Conservation (phyloP, 2,888 invertebrate species). For the Neelides folsomi region DNA sequence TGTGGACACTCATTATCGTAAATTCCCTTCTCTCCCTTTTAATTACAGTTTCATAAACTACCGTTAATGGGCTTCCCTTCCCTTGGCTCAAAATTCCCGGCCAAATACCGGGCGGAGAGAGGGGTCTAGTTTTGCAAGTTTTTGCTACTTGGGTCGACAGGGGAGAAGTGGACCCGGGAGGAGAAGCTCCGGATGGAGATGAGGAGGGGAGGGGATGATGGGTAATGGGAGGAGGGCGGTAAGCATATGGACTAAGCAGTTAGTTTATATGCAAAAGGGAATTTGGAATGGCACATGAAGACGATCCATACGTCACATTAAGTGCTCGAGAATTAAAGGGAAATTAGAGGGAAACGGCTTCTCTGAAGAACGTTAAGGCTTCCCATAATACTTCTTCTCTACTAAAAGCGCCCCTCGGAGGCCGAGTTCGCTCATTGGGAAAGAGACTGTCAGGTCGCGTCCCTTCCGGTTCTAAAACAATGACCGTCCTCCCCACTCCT, state of each 20-base stretch:
- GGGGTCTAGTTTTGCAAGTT: slow-evolving; percentile 2
- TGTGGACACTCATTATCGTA: slow-evolving; percentile 30
- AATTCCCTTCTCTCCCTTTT: slow-evolving; percentile 24
- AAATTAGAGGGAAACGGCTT: slow-evolving; percentile 28
- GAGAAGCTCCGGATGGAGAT: slow-evolving; percentile 2
- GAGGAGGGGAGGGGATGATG: slow-evolving; percentile 12
- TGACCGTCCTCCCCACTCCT: slow-evolving; percentile 13
- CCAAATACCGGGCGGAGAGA: neutral
- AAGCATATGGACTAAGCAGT: slow-evolving; percentile 28
- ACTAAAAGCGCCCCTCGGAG: too few species aligned
- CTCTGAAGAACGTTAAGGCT: neutral
- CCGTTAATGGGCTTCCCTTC: slow-evolving; percentile 20
- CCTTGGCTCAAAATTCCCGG: neutral
- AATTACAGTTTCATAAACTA: slow-evolving; percentile 30
- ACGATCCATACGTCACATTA: slow-evolving; percentile 33
- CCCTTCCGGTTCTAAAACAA: slow-evolving; percentile 27
- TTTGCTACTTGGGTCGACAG: slow-evolving; percentile 6
- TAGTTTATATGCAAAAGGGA: slow-evolving; percentile 34
- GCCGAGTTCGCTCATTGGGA: neutral
- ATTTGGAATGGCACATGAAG: slow-evolving; percentile 25
- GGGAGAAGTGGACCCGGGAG: neutral
- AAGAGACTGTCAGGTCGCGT: slow-evolving; percentile 22
- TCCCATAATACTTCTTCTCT: too few species aligned
- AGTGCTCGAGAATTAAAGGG: slow-evolving; percentile 28
- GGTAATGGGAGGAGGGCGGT: slow-evolving; percentile 24